Percentiles rank a stretch among this genome's conserved stretches.
Conservation (phyloP, 2,113 vertebrate species). For the Pandion haliaetus region DNA sequence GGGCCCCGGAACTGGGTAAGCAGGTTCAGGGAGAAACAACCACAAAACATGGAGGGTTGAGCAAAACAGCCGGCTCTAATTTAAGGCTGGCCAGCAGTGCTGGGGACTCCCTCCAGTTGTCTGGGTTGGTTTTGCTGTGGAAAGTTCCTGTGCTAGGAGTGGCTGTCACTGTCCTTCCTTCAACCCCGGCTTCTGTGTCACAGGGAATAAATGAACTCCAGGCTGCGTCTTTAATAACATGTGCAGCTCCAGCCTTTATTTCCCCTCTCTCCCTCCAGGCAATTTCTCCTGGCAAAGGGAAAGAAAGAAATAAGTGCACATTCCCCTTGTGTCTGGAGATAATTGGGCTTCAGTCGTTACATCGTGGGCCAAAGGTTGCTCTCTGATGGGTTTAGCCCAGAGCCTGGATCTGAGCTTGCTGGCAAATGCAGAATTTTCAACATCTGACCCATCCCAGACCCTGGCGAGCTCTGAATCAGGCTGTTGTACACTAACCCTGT, state of each 20-base stretch:
- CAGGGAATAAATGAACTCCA: not conserved
- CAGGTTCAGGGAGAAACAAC: not conserved
- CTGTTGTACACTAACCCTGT: not conserved
- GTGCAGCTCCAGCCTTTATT: not conserved
- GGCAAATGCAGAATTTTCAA: not conserved
- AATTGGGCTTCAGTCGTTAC: not conserved
- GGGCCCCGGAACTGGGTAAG: not conserved
- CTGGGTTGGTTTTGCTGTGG: not conserved
- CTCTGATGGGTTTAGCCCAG: not conserved
- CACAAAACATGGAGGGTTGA: not conserved
- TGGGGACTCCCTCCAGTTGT: not conserved
- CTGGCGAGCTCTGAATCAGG: not conserved
- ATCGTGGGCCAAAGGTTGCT: not conserved
- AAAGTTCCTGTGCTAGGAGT: not conserved
- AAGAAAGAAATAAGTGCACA: not conserved
- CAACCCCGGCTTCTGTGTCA: not conserved
- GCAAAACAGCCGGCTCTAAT: not conserved
- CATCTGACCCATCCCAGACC: not conserved
- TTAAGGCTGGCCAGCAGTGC: not conserved
- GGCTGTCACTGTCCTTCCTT: not conserved
- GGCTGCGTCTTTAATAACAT: not conserved
- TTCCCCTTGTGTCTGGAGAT: constrained; percentile 23
- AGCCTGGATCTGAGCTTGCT: not conserved
- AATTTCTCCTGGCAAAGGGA: not conserved
- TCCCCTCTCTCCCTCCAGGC: not conserved